A percentile compares a stretch with the other conserved stretches of the same genome.
These are phyloP conservation scores for Drosophila nigricruria DNA, from an alignment of 2,888 invertebrate genomes.

Conservation along the genomic window DNA sequence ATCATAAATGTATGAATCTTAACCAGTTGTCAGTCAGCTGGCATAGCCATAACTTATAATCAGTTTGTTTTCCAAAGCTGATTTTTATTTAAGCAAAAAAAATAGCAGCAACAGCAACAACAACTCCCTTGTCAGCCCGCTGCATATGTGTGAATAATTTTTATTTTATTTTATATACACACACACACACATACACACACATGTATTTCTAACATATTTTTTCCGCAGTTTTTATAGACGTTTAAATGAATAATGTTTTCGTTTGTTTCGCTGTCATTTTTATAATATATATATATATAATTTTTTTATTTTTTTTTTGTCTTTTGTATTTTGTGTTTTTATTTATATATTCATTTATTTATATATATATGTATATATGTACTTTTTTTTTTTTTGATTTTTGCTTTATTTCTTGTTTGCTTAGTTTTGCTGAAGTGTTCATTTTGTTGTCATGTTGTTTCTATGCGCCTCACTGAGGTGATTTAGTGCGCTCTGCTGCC, in stretches of 20 bases:
- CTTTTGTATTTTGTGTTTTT: slow-evolving; percentile 27
- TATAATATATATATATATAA: slow-evolving; percentile 21
- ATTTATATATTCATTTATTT: slow-evolving; percentile 5
- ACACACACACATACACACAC: neutral
- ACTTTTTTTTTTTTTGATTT: slow-evolving; percentile 15
- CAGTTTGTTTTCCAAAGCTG: slow-evolving; percentile 71
- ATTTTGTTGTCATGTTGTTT: slow-evolving; percentile 82
- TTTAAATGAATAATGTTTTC: slow-evolving; percentile 81
- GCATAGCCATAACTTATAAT: slow-evolving; percentile 78
- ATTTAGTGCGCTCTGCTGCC: slow-evolving; percentile 76
- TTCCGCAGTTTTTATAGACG: slow-evolving; percentile 74
- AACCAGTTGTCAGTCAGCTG: slow-evolving; percentile 73
- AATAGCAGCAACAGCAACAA: slow-evolving; percentile 37
- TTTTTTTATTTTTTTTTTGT: slow-evolving; percentile 23
- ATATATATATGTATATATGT: neutral
- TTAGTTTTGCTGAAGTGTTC: slow-evolving; percentile 76
- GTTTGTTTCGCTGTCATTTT: slow-evolving; percentile 66
- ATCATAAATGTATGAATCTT: slow-evolving; percentile 73
- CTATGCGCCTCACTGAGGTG: slow-evolving; percentile 70
- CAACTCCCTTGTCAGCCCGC: slow-evolving; percentile 59
- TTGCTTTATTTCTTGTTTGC: slow-evolving; percentile 64
- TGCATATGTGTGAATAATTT: slow-evolving; percentile 62
- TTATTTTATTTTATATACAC: slow-evolving; percentile 42
- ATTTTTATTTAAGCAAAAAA: slow-evolving; percentile 45
- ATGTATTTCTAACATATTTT: slow-evolving; percentile 52